phyloP scores from a whole-genome alignment of 2,888 invertebrate species.

The Augochlorella aurata region DNA sequence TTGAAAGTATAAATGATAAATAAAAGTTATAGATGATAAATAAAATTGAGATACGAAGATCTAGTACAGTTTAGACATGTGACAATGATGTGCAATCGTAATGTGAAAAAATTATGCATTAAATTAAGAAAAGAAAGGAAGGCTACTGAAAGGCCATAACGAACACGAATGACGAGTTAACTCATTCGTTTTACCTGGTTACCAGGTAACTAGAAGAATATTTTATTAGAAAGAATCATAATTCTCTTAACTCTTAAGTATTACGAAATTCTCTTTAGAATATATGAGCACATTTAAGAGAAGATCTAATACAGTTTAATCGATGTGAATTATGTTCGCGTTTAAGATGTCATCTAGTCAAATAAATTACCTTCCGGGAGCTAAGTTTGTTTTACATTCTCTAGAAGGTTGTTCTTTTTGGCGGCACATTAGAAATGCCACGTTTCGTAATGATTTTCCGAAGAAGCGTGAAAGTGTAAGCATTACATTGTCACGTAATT shows the following conservation, averaged over 20 bases:
- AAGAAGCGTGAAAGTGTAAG: slow-evolving; percentile 21
- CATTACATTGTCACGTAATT: slow-evolving; percentile 2
- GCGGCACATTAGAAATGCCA: neutral
- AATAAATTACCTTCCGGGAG: slow-evolving; percentile 1
- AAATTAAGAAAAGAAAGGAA: neutral
- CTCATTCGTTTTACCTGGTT: neutral
- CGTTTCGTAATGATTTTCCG: slow-evolving; percentile 26
- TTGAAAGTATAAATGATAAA: neutral
- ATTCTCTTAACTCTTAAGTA: neutral
- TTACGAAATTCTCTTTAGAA: neutral
- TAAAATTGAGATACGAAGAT: too few species aligned
- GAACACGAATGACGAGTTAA: neutral
- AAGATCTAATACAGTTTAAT: neutral
- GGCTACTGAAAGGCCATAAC: neutral
- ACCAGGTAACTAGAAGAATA: neutral
- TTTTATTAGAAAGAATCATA: neutral
- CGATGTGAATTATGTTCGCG: neutral
- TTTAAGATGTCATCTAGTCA: neutral
- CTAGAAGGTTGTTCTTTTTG: neutral
- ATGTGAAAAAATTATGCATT: neutral
- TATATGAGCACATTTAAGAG: neutral
- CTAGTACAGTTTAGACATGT: too few species aligned
- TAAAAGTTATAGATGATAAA: too few species aligned
- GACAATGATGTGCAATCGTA: neutral
- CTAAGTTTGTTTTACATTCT: neutral